Percentiles rank a stretch among this genome's conserved stretches.
Evolutionary conservation across 2,888 invertebrate species (phyloP).

Genomic region (Clusia tigrina): DNA sequence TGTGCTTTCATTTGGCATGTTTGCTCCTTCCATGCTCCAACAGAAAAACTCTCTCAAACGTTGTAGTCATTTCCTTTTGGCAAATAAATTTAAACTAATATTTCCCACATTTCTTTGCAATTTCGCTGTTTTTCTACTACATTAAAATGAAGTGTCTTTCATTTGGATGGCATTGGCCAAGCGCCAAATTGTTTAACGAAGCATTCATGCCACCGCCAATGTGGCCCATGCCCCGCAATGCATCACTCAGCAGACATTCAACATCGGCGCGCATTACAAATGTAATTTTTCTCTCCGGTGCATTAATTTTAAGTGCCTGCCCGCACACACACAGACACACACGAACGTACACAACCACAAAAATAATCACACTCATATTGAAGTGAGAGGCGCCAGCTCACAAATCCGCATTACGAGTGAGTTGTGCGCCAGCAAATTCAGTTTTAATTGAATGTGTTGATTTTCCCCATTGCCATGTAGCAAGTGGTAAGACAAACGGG

Average conservation of each 20-base stretch:
- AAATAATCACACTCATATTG: neutral
- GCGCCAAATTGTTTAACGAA: constrained; percentile 48
- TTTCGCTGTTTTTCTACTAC: too few relatives aligned
- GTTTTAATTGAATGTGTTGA: constrained; percentile 30
- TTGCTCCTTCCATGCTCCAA: too few relatives aligned
- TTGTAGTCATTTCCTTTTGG: too few relatives aligned
- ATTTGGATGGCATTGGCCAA: too few relatives aligned
- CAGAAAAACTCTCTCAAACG: too few relatives aligned
- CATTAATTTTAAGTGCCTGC: constrained; percentile 23
- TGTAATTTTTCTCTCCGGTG: constrained; percentile 36
- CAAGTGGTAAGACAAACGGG: too few relatives aligned
- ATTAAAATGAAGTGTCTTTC: too few relatives aligned
- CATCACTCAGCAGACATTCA: constrained; percentile 5
- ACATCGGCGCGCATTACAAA: constrained; percentile 10
- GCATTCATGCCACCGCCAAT: constrained; percentile 46
- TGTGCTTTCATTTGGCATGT: too few relatives aligned
- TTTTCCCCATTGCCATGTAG: constrained; percentile 30
- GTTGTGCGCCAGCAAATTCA: neutral
- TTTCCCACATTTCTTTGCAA: too few relatives aligned
- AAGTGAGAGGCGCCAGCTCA: neutral
- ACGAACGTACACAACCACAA: neutral
- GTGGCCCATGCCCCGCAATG: neutral
- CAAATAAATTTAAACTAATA: too few relatives aligned
- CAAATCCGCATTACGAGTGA: neutral
- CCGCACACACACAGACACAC: neutral